Percentiles rank a stretch among this genome's conserved stretches.
These are phyloP conservation scores for Goniozus legneri DNA, from an alignment of 1,140 invertebrate genomes.

Conservation along the genomic window DNA sequence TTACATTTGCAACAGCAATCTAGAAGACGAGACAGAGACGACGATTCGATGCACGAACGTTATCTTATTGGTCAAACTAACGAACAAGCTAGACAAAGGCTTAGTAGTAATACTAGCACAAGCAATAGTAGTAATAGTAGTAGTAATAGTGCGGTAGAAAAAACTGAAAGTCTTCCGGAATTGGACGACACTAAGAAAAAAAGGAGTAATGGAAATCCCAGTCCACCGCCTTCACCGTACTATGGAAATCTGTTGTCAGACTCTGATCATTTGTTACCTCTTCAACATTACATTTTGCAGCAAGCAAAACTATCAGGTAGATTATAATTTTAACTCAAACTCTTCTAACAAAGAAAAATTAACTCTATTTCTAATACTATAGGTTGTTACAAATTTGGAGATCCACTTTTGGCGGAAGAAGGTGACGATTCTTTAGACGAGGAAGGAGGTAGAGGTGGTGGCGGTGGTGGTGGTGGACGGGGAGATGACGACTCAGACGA, in stretches of 20 bases:
- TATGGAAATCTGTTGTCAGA: slow-evolving; percentile 48
- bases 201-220: slow-evolving; percentile 50
- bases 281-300: slow-evolving; percentile 86
- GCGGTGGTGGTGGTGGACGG: slow-evolving; percentile 37
- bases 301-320: slow-evolving; percentile 72
- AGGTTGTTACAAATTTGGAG: slow-evolving; percentile 65
- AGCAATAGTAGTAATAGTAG: slow-evolving; percentile 45
- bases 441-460: slow-evolving; percentile 48
- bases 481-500: slow-evolving; percentile 59
- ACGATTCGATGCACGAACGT: slow-evolving; percentile 81
- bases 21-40: slow-evolving; percentile 54
- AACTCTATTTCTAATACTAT: slow-evolving; percentile 2
- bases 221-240: slow-evolving; percentile 47
- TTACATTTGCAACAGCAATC: slow-evolving; percentile 47
- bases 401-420: slow-evolving; percentile 61
- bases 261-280: slow-evolving; percentile 68
- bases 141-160: slow-evolving; percentile 44
- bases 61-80: slow-evolving; percentile 58
- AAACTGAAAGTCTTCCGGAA: slow-evolving; percentile 31
- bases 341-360: slow-evolving; percentile 3
- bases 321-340: slow-evolving; percentile 8
- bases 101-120: slow-evolving; percentile 46
- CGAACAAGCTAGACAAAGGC: slow-evolving; percentile 36
- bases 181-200: slow-evolving; percentile 42
- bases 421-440: slow-evolving; percentile 64